phyloP scores from a whole-genome alignment of 2,888 invertebrate species.

The Megaustenia siamemsis region DNA sequence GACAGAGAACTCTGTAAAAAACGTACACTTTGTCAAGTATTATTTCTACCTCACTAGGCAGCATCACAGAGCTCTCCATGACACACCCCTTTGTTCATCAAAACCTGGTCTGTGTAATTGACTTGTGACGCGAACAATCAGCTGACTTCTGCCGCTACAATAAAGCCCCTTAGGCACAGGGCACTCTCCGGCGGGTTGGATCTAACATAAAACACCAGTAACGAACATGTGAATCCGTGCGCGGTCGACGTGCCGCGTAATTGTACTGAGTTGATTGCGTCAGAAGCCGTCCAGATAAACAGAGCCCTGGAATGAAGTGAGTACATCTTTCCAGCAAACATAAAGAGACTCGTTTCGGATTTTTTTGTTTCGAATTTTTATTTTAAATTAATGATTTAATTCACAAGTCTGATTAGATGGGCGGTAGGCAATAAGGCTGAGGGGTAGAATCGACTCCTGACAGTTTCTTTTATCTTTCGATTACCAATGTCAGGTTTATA shows the following conservation, averaged over 20 bases:
- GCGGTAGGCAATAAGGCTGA: background rate
- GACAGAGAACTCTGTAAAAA: too few species aligned
- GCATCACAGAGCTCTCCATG: background rate
- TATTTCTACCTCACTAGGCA: background rate
- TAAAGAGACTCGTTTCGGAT: background rate
- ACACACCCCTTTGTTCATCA: background rate
- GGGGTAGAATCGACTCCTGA: background rate
- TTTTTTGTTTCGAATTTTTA: background rate
- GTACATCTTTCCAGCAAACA: background rate
- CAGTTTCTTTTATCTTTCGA: too few species aligned
- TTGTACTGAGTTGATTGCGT: background rate
- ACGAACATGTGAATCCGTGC: slow-evolving; percentile 22
- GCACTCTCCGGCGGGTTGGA: background rate
- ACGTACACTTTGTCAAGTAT: background rate
- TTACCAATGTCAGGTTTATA: too few species aligned
- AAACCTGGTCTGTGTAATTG: slow-evolving; percentile 9
- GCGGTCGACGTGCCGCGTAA: slow-evolving; percentile 18
- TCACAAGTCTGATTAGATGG: background rate
- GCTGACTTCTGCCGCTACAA: slow-evolving; percentile 10
- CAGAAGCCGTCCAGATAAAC: background rate
- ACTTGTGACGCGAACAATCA: slow-evolving; percentile 22
- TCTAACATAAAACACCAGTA: slow-evolving; percentile 29
- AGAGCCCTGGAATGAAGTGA: background rate
- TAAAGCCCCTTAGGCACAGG: background rate
- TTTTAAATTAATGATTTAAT: background rate